Base-by-base conservation (phyloP, 2,888 invertebrate genomes). In the Drosophila ezoana region DNA sequence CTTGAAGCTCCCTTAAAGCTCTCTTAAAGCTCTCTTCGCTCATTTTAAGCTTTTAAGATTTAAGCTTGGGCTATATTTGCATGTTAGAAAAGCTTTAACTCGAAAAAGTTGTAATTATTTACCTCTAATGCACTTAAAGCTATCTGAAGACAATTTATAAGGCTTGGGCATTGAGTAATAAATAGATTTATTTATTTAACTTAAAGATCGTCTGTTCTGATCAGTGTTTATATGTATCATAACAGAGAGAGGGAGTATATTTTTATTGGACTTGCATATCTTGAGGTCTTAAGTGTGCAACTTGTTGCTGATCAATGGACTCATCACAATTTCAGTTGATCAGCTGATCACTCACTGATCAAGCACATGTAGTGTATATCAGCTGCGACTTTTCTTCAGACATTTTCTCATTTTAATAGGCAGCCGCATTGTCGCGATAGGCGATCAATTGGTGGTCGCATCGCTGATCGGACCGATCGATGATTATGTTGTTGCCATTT, bases 401-500 rank as follows among this genome's bases (percentile, higher is more conserved):
- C 1, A 1, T 23, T 28, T 28, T 38, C 23, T 38, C 37, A 47
- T 49, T 64, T 84, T 84, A 81, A 87, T 79, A 87, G 87, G 64
- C 79, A 60, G 61, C 59, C 43, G 65, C 61, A 63, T 64, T 77
- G 81, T 71, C 69, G 68, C 85, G 73, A 76, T 70, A 70, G 67
- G 57, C 68, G 67, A 81, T 79, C 80, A 63, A 72, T 72, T 52
- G 71, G 58, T 51, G 71, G 58, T 51, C 35, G 59, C 23, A 53
- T 49, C 58, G 38, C 18, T 58, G 23, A 8, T 23, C 23, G 49
- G 40, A 47, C 16, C 64, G 64, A 71, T 80, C 78, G 69, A 63
- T 75, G 86, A 84, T 84, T 88, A 88, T 84, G 83, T 84, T 84
- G 83, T 84, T 86, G 80, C 67, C 70, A 75, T 69, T 75, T 80